Conservation (phyloP, 2,888 invertebrate species). For the Andrena hattorfiana region DNA sequence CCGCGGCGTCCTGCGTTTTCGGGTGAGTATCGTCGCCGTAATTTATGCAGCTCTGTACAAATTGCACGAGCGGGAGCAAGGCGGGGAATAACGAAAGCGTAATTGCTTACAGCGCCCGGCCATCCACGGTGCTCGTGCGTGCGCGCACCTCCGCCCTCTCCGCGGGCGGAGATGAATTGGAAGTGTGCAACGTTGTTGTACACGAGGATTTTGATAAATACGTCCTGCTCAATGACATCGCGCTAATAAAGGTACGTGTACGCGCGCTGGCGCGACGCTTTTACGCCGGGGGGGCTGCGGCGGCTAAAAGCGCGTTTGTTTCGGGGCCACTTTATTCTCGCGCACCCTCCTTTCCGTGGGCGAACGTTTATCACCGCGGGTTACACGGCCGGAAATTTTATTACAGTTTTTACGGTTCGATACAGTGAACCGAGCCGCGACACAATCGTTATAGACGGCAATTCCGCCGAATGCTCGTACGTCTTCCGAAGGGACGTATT, state of each 20-base stretch:
- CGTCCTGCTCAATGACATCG: conserved; percentile 74
- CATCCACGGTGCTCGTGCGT: conserved; percentile 34
- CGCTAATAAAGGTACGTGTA: conserved; percentile 75
- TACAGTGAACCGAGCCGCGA: not conserved
- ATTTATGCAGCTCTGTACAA: not conserved
- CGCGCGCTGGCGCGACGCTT: not conserved
- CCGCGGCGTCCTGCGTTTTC: conserved; percentile 73
- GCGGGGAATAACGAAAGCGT: conserved; percentile 24
- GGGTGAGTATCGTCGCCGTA: conserved; percentile 47
- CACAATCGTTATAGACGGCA: conserved; percentile 8
- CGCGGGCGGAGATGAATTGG: conserved; percentile 46
- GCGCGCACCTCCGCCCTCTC: conserved; percentile 30
- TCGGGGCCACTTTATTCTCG: not conserved
- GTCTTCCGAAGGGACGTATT: not conserved
- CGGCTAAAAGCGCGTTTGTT: conserved; percentile 15
- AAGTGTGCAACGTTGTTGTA: conserved; percentile 65
- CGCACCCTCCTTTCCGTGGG: not conserved
- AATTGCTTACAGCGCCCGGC: conserved; percentile 38
- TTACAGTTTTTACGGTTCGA: conserved; percentile 12
- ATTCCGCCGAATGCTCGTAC: not conserved
- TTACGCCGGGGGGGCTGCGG: not conserved
- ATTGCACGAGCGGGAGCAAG: conserved; percentile 23
- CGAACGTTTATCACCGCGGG: conserved; percentile 20
- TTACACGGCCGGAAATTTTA: not conserved
- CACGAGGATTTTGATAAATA: conserved; percentile 72